phyloP scores from a whole-genome alignment of 2,888 invertebrate genomes.

The Poecilus cupreus region DNA sequence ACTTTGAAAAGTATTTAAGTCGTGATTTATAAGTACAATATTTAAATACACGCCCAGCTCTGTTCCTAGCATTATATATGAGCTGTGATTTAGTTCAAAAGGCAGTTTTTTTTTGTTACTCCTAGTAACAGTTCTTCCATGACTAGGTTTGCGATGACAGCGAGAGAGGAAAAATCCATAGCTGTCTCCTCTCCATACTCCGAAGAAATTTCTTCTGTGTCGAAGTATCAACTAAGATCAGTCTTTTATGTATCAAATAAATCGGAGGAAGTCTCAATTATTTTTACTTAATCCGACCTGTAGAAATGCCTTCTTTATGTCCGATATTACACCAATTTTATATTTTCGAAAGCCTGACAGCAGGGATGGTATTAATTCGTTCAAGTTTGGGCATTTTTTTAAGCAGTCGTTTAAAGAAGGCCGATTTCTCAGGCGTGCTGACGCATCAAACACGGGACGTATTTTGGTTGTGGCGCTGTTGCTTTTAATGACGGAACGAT shows the following conservation, averaged over 20 bases:
- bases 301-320: slow-evolving; percentile 30
- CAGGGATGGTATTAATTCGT: not conserved
- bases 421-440: not conserved
- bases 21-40: too few species aligned
- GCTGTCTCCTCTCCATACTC: slow-evolving; percentile 46
- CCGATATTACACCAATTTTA: slow-evolving; percentile 2
- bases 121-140: too few species aligned
- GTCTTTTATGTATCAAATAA: slow-evolving; percentile 16
- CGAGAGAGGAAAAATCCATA: too few species aligned
- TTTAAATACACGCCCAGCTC: too few species aligned
- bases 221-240: slow-evolving; percentile 11
- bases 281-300: not conserved
- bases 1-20: too few species aligned
- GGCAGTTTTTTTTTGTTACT: too few species aligned
- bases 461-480: slow-evolving; percentile 17
- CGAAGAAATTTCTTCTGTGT: slow-evolving; percentile 57
- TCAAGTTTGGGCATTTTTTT: not conserved
- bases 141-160: too few species aligned
- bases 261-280: slow-evolving; percentile 2
- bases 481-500: slow-evolving; percentile 11
- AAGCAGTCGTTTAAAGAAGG: slow-evolving; percentile 20
- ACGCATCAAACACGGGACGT: slow-evolving; percentile 19
- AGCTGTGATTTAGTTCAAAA: too few species aligned
- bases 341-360: not conserved
- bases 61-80: too few species aligned